Percentiles rank a stretch among this genome's conserved stretches.
Conservation (phyloP, 2,113 vertebrate genomes). For the Indicator maculatus region DNA sequence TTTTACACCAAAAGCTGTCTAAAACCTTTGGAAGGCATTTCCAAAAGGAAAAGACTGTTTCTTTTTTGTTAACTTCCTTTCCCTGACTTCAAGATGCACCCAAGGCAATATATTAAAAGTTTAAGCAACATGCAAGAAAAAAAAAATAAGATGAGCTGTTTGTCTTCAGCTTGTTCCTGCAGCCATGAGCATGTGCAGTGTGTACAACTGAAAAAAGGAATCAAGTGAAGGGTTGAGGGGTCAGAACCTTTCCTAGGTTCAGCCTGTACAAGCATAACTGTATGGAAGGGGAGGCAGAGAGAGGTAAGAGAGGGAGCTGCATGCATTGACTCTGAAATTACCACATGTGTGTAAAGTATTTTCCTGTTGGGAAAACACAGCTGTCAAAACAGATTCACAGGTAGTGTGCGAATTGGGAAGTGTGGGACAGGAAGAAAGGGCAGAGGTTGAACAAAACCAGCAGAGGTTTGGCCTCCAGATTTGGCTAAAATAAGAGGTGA, state of each 20-base stretch:
- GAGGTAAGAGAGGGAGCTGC: background rate
- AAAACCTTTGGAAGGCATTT: constrained; percentile 24
- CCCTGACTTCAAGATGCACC: background rate
- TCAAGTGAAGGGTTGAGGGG: background rate
- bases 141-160: background rate
- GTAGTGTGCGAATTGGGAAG: background rate
- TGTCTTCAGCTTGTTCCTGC: background rate
- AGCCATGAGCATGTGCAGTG: background rate
- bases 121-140: background rate
- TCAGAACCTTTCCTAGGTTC: background rate
- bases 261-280: background rate
- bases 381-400: constrained; percentile 61
- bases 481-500: constrained; percentile 41
- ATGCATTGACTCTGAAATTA: background rate
- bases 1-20: constrained; percentile 34
- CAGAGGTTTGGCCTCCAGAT: constrained; percentile 10
- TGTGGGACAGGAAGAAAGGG: constrained; percentile 16
- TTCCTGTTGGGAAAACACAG: constrained; percentile 52
- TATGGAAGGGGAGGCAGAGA: background rate
- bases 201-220: background rate
- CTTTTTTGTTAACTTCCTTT: constrained; percentile 21
- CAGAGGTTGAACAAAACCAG: constrained; percentile 38
- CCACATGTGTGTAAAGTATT: background rate
- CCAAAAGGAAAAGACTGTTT: constrained; percentile 16
- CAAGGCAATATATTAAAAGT: constrained; percentile 14